A percentile compares a stretch with the other conserved stretches of the same genome.
phyloP scores from a whole-genome alignment of 1,140 invertebrate genomes.

The Oscheius sp. region DNA sequence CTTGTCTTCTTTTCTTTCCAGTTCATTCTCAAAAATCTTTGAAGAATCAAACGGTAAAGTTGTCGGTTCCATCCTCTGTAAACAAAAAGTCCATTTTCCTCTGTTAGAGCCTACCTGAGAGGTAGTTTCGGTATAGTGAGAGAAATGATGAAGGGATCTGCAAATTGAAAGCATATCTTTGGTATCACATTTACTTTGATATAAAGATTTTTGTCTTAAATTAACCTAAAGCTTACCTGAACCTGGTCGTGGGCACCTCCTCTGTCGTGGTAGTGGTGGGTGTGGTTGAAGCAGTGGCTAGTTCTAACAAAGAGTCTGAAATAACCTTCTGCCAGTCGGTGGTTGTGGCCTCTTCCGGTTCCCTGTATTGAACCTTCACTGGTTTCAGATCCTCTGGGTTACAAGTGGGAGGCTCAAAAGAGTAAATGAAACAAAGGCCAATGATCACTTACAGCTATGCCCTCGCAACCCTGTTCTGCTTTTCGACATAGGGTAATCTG shows the following conservation, averaged over 20 bases:
- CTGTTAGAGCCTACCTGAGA: neutral
- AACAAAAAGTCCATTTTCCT: no score
- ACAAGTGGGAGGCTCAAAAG: conserved; percentile 19
- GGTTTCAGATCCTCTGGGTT: conserved; percentile 10
- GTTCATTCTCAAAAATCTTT: neutral
- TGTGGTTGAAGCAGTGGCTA: neutral
- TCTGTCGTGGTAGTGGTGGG: no score
- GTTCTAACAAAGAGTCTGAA: neutral
- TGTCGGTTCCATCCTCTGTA: neutral
- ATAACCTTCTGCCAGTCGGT: conserved; percentile 6
- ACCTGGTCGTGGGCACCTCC: no score
- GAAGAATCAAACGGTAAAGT: neutral
- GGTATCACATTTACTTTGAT: no score
- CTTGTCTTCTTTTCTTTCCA: neutral
- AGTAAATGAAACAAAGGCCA: neutral
- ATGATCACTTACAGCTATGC: conserved; percentile 26
- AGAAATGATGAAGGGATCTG: neutral
- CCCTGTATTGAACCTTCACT: conserved; percentile 10
- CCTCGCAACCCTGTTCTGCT: conserved; percentile 39
- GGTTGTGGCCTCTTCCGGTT: neutral
- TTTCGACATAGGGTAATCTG: conserved; percentile 39
- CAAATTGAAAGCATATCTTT: no score
- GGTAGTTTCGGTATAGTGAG: neutral
- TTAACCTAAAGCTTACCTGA: no score
- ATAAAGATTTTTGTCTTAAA: no score